Base-by-base conservation (phyloP, 2,888 invertebrate genomes). In the Cepaea hortensis region DNA sequence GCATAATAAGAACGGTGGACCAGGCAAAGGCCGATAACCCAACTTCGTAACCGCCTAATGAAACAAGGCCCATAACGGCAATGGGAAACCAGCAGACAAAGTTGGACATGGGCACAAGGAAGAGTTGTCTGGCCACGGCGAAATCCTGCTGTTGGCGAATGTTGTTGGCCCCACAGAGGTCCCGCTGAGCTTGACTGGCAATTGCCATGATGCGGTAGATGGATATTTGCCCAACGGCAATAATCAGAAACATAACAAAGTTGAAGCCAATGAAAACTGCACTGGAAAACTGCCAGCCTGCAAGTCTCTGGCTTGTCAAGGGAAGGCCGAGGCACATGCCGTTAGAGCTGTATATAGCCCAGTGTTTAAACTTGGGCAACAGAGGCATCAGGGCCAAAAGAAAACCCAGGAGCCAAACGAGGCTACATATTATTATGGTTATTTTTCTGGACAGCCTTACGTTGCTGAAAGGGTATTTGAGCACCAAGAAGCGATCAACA, bases 51-150 rank as follows among this genome's bases (percentile, higher is more conserved):
- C 82, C 82, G 18, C n/a, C 7, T 13, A 82, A 18, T 0, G 82
- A 48, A 20, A 82, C 18, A n/a, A 82, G 70, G 77, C 88, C 88
- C 85, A 85, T 84, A 61, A 83, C 75, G n/a, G 85, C 84, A 9
- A 87, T 77, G 13, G 93, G 93, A 89, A 91, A 91, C 93, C 93
- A 93, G 84, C 93, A 93, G 65, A 90, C 87, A 70, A 92, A 92
- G 87, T 93, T 92, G 9, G 92, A 91, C 20, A 91, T 68, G 1
- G 92, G 91, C 20, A 93, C 90, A 4, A 93, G 85, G 2, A 91
- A 91, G 91, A 93, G 93, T 88, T 92, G 91, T 61, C 91, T 88
- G 3, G 92, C 93, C 11, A 92, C 91, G 80, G 91, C 88, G 23
- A 81, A 68, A 50, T 92, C 91, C 68, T 89, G 90, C 3, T 88